Evolutionary conservation across 2,888 invertebrate genomes (phyloP).

Genomic region (Lycia hirtaria): DNA sequence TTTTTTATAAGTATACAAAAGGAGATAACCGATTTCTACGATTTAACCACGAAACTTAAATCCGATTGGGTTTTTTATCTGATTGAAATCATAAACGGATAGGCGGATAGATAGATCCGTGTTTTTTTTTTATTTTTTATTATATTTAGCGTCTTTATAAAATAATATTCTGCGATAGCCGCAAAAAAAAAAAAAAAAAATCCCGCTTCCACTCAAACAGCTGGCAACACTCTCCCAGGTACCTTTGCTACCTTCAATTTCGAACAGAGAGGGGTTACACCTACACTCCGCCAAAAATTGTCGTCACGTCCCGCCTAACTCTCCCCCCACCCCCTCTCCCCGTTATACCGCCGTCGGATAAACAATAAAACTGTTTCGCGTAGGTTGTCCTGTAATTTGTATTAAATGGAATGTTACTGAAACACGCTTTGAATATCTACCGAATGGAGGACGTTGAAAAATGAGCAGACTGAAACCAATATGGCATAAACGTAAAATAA

Average conservation of each 20-base stretch:
- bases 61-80: too few species aligned
- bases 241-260: neutral
- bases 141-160: too few species aligned
- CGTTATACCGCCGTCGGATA: neutral
- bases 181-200: too few species aligned
- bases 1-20: too few species aligned
- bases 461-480: neutral
- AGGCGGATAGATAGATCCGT: too few species aligned
- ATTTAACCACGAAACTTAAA: too few species aligned
- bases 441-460: neutral
- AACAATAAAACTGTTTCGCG: slow-evolving; percentile 7
- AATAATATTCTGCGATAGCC: too few species aligned
- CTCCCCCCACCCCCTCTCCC: slow-evolving; percentile 1
- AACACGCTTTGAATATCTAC: slow-evolving; percentile 3
- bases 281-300: slow-evolving; percentile 19
- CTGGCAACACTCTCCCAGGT: neutral
- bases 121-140: too few species aligned
- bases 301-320: slow-evolving; percentile 6
- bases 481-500: neutral
- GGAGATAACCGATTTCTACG: too few species aligned
- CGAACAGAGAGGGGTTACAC: slow-evolving; percentile 5
- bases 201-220: neutral
- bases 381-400: slow-evolving; percentile 1
- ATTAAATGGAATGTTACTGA: slow-evolving; percentile 1
- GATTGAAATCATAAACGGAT: too few species aligned